A percentile compares a stretch with the other conserved stretches of the same genome.
Evolutionary conservation across 2,113 vertebrate genomes (phyloP).

Genomic region (Holacanthus passer): DNA sequence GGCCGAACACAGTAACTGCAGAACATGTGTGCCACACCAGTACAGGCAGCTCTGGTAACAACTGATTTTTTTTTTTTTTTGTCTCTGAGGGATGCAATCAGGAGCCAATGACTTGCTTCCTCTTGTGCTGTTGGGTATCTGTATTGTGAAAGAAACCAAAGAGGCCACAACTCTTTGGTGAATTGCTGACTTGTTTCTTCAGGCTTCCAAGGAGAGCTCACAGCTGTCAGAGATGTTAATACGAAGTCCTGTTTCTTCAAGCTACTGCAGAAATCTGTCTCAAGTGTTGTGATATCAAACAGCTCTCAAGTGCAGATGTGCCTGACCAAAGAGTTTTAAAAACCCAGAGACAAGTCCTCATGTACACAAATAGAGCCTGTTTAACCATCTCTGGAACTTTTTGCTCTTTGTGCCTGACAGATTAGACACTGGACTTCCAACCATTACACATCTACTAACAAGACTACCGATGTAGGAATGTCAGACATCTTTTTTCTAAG

Average conservation of each 20-base stretch:
- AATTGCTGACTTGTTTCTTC: constrained; percentile 12
- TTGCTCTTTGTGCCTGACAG: constrained; percentile 64
- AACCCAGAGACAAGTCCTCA: constrained; percentile 1
- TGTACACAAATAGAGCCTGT: constrained; percentile 15
- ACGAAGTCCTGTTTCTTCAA: background rate
- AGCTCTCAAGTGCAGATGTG: constrained; percentile 27
- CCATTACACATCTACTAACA: constrained; percentile 27
- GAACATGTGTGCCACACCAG: constrained; percentile 12
- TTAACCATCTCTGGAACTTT: constrained; percentile 32
- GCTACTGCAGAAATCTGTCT: constrained; percentile 1
- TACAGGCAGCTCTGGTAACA: background rate
- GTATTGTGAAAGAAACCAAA: constrained; percentile 42
- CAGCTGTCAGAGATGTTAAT: background rate
- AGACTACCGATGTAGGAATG: constrained; percentile 64
- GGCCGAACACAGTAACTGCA: constrained; percentile 59
- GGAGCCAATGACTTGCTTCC: constrained; percentile 34
- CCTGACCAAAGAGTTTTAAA: constrained; percentile 69
- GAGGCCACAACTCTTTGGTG: constrained; percentile 15
- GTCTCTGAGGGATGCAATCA: background rate
- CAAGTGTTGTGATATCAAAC: constrained; percentile 28
- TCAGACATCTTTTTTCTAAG: constrained; percentile 37
- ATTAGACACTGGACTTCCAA: constrained; percentile 40
- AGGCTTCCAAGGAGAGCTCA: constrained; percentile 10
- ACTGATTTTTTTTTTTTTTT: constrained; percentile 3
- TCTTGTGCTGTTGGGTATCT: constrained; percentile 36